Conservation (phyloP, 1,140 invertebrate species). For the Philopotamus ludificatus region DNA sequence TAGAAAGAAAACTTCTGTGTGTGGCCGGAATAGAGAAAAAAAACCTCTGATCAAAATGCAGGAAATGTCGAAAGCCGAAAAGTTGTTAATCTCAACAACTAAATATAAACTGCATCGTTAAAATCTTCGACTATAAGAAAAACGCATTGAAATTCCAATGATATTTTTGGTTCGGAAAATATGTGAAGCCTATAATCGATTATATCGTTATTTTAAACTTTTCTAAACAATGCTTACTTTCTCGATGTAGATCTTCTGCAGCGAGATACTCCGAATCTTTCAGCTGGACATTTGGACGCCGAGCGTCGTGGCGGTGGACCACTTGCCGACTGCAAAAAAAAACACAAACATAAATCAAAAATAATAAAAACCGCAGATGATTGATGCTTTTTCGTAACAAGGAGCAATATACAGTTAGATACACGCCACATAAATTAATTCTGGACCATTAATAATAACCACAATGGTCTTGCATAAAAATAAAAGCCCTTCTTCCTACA, state of each 20-base stretch:
- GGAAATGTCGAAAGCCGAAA: neutral
- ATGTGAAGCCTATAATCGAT: too few relatives aligned
- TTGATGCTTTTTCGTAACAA: neutral
- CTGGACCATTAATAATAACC: neutral
- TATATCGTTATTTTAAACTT: neutral
- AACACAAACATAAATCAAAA: constrained; percentile 9
- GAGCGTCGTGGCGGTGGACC: constrained; percentile 31
- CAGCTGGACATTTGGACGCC: constrained; percentile 39
- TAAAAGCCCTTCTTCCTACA: neutral
- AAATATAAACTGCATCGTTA: neutral
- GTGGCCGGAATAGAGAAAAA: too few relatives aligned
- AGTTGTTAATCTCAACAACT: neutral
- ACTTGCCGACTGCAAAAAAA: constrained; percentile 35
- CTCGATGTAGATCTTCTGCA: constrained; percentile 35
- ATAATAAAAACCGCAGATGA: neutral
- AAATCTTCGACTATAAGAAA: neutral
- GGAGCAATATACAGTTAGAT: neutral
- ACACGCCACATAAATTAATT: neutral
- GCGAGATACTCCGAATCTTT: constrained; percentile 28
- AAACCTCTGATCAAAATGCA: too few relatives aligned
- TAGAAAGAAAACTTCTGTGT: too few relatives aligned
- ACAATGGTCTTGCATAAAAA: neutral
- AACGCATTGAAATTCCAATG: neutral
- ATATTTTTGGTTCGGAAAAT: neutral
- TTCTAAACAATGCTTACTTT: constrained; percentile 21